These are phyloP conservation scores for Syrista parreyssii DNA, from an alignment of 2,888 invertebrate genomes.

Conservation along the genomic window DNA sequence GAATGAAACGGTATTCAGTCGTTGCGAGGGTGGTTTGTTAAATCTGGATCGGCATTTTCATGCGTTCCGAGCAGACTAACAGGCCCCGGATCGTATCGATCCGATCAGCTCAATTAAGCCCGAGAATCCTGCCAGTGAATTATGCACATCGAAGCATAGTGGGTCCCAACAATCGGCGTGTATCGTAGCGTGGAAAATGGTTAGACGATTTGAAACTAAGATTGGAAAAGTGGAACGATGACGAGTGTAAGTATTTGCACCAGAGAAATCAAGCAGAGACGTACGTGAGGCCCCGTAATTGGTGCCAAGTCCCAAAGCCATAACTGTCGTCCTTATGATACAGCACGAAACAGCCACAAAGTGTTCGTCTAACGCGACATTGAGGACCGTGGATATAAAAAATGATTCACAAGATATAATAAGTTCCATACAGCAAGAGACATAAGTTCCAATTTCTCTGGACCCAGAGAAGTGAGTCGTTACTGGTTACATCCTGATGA, in stretches of 20 bases:
- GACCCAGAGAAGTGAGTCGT: not conserved
- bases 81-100: slow-evolving; percentile 11
- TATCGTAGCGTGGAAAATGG: slow-evolving; percentile 26
- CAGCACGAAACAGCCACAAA: not conserved
- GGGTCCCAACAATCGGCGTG: slow-evolving; percentile 18
- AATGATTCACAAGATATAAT: not conserved
- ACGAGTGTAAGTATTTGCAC: not conserved
- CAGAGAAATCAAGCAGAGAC: not conserved
- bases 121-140: not conserved
- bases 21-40: not conserved
- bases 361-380: not conserved
- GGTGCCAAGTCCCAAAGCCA: not conserved
- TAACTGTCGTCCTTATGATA: not conserved
- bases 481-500: not conserved
- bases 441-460: not conserved
- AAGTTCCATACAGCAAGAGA: not conserved
- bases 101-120: slow-evolving; percentile 10
- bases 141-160: slow-evolving; percentile 11
- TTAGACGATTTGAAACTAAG: slow-evolving; percentile 16
- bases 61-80: slow-evolving; percentile 27
- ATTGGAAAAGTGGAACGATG: slow-evolving; percentile 14
- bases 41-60: slow-evolving; percentile 23
- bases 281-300: not conserved
- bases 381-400: not conserved
- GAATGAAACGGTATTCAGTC: not conserved